Percentiles rank a stretch among this genome's conserved stretches.
Conservation (phyloP, 2,113 vertebrate species). For the Blennius ocellaris region DNA sequence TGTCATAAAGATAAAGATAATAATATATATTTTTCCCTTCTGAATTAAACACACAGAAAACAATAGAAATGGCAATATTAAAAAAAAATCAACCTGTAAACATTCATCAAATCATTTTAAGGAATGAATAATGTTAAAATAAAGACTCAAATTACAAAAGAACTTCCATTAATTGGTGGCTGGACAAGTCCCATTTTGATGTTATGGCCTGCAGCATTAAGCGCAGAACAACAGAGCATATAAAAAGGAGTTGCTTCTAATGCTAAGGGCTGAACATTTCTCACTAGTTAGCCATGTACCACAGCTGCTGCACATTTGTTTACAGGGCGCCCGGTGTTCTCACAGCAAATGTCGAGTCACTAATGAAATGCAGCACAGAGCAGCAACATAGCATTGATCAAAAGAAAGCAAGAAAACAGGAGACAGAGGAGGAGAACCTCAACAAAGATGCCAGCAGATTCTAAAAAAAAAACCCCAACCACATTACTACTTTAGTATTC, state of each 20-base stretch:
- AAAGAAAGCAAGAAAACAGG: conserved; percentile 14
- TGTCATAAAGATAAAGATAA: not conserved
- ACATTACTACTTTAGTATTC: conserved; percentile 1
- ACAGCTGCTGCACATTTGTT: conserved; percentile 55
- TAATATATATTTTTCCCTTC: no score
- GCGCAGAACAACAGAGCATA: not conserved
- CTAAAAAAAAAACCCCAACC: not conserved
- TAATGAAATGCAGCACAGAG: conserved; percentile 53
- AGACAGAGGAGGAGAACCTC: conserved; percentile 8
- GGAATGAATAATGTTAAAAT: no score
- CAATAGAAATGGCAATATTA: no score
- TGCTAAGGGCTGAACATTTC: conserved; percentile 20
- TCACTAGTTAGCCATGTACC: conserved; percentile 7
- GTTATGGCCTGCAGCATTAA: not conserved
- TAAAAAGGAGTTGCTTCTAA: conserved; percentile 22
- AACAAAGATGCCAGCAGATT: conserved; percentile 26
- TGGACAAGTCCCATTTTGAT: conserved; percentile 3
- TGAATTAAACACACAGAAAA: no score
- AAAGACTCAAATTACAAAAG: no score
- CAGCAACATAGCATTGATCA: conserved; percentile 26
- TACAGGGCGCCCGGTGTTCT: conserved; percentile 28
- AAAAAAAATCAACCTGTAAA: no score
- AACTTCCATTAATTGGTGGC: no score
- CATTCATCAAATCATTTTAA: no score
- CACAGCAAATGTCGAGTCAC: conserved; percentile 44